Evolutionary conservation across 2,888 invertebrate genomes (phyloP).

Genomic region (Andrena chrysosceles): DNA sequence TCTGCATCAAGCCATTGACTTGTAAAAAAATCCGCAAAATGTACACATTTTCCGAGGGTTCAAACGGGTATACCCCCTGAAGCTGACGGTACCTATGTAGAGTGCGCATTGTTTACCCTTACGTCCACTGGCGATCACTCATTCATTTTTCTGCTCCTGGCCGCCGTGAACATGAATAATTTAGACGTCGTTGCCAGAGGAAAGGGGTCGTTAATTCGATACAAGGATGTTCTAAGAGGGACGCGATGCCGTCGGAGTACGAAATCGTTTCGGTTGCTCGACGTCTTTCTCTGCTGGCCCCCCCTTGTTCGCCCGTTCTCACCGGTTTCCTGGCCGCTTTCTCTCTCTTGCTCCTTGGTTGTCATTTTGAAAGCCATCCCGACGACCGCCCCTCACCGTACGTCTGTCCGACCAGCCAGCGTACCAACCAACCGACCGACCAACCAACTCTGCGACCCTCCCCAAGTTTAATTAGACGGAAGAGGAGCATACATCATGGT

Average conservation of each 20-base stretch:
- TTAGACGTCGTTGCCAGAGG: constrained; percentile 15
- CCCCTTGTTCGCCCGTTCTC: constrained; percentile 47
- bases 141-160: constrained; percentile 20
- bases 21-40: no score
- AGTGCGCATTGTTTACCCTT: not conserved
- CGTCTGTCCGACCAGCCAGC: constrained; percentile 67
- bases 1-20: no score
- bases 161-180: constrained; percentile 44
- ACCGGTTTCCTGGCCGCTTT: constrained; percentile 30
- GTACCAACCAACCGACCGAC: constrained; percentile 65
- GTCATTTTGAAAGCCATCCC: constrained; percentile 78
- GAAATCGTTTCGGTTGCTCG: constrained; percentile 43
- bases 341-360: constrained; percentile 52
- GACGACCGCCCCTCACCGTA: constrained; percentile 65
- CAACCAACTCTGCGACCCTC: constrained; percentile 74
- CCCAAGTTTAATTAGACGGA: constrained; percentile 81
- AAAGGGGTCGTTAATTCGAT: constrained; percentile 48
- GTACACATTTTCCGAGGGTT: no score
- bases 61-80: no score
- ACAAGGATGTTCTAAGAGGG: constrained; percentile 37
- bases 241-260: constrained; percentile 12
- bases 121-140: not conserved
- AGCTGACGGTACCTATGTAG: no score
- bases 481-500: constrained; percentile 78
- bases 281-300: constrained; percentile 50